phyloP scores from a whole-genome alignment of 2,888 invertebrate genomes.

The Chloroclysta siterata region DNA sequence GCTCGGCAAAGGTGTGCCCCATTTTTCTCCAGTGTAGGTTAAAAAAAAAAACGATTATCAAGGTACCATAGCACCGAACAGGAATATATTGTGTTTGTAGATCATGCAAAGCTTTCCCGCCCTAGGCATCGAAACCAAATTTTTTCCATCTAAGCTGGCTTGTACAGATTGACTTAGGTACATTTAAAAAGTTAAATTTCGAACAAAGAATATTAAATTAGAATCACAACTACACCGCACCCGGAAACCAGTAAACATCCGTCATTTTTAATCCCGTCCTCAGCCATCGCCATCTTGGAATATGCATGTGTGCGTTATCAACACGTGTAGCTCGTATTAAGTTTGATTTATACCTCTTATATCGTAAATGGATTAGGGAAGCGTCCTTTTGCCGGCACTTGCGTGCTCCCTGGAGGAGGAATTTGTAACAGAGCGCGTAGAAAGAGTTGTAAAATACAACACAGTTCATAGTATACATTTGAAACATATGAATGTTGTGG shows the following conservation, averaged over 20 bases:
- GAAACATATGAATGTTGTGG: no score
- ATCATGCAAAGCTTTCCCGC: no score
- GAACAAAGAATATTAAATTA: background rate
- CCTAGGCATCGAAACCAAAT: no score
- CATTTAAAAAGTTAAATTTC: background rate
- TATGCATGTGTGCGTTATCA: conserved; percentile 65
- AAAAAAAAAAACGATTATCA: no score
- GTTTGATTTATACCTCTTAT: conserved; percentile 84
- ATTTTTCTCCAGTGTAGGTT: no score
- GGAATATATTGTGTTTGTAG: no score
- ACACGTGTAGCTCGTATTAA: conserved; percentile 83
- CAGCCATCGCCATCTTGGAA: conserved; percentile 52
- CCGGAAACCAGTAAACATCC: conserved; percentile 52
- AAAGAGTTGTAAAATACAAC: conserved; percentile 1
- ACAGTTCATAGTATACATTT: background rate
- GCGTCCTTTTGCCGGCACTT: conserved; percentile 52
- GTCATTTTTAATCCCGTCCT: conserved; percentile 63
- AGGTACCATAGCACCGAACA: no score
- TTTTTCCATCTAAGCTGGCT: no score
- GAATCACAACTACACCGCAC: background rate
- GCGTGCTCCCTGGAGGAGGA: conserved; percentile 46
- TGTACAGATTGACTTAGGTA: no score
- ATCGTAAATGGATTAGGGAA: conserved; percentile 84
- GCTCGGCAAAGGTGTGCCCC: no score
- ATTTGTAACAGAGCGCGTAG: conserved; percentile 13